A percentile compares a stretch with the other conserved stretches of the same genome.
phyloP scores from a whole-genome alignment of 2,888 invertebrate species.

The Chymomyza fuscimana region DNA sequence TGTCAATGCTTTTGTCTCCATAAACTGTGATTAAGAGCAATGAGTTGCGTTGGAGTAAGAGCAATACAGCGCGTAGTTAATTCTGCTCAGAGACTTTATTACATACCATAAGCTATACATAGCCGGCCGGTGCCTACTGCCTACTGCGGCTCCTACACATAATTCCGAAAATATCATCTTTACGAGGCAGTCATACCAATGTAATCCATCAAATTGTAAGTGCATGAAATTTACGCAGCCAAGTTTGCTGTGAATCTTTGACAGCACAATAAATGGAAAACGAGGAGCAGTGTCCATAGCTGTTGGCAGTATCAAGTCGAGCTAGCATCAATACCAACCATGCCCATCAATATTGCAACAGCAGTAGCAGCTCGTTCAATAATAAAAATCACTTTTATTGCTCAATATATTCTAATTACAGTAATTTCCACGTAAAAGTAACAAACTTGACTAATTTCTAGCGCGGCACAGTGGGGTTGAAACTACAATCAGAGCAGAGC shows the following conservation, averaged over 20 bases:
- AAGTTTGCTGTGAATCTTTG: too few species aligned
- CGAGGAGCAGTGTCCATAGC: too few species aligned
- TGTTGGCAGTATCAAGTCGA: constrained; percentile 2
- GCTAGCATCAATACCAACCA: constrained; percentile 5
- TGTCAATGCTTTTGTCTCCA: constrained; percentile 7
- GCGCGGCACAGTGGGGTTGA: background rate
- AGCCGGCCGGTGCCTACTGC: background rate
- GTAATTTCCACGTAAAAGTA: constrained; percentile 73
- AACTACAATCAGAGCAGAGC: constrained; percentile 16
- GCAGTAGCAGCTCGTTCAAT: constrained; percentile 42
- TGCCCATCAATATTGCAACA: background rate
- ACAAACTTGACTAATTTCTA: constrained; percentile 72
- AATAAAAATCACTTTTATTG: constrained; percentile 77
- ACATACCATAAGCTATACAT: constrained; percentile 25
- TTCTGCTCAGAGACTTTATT: constrained; percentile 35
- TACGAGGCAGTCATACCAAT: background rate
- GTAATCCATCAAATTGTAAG: background rate
- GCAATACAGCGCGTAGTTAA: background rate
- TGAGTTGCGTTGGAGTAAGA: constrained; percentile 49
- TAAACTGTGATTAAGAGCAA: constrained; percentile 51
- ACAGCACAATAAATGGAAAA: background rate
- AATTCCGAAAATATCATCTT: background rate
- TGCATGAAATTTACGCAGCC: background rate
- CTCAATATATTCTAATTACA: constrained; percentile 78
- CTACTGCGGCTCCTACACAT: background rate